Conservation (phyloP, 2,888 invertebrate genomes). For the Polia nebulosa region DNA sequence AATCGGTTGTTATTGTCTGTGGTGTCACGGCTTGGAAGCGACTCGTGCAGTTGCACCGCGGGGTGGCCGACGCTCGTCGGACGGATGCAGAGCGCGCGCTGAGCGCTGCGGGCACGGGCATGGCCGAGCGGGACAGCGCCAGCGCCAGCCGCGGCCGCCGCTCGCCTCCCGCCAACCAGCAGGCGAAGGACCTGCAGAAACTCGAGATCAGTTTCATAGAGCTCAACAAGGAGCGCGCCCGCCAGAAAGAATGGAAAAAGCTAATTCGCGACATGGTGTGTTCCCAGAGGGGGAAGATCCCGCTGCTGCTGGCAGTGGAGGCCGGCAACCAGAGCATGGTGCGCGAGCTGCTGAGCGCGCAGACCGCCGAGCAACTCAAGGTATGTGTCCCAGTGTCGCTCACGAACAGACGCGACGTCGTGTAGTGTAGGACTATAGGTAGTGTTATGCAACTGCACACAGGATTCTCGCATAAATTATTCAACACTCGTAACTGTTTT, state of each 20-base stretch:
- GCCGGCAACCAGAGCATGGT: conserved; percentile 99
- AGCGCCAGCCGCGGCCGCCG: conserved; percentile 79
- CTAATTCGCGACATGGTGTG: conserved; percentile 91
- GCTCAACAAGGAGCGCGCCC: conserved; percentile 89
- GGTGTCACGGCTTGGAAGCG: conserved; percentile 82
- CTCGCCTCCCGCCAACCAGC: conserved; percentile 80
- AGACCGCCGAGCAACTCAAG: conserved; percentile 97
- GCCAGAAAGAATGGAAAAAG: conserved; percentile 90
- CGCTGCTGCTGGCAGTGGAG: conserved; percentile 98
- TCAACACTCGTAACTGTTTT: conserved; percentile 23
- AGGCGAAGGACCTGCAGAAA: conserved; percentile 85
- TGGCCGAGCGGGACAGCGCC: conserved; percentile 79
- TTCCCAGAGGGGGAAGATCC: conserved; percentile 97
- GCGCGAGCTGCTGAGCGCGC: conserved; percentile 96
- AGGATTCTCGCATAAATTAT: conserved; percentile 45
- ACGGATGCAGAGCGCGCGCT: conserved; percentile 75
- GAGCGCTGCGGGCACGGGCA: conserved; percentile 64
- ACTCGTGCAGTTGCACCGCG: conserved; percentile 84
- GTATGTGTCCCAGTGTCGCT: conserved; percentile 75
- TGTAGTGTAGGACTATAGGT: conserved; percentile 5
- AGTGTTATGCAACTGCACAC: conserved; percentile 58
- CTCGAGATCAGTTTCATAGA: conserved; percentile 89
- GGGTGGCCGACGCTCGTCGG: conserved; percentile 78
- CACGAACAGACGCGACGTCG: conserved; percentile 1
- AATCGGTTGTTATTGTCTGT: conserved; percentile 83